A percentile compares a stretch with the other conserved stretches of the same genome.
These are phyloP conservation scores for Illadopsis cleaveri DNA, from an alignment of 2,113 vertebrate species.

Conservation along the genomic window DNA sequence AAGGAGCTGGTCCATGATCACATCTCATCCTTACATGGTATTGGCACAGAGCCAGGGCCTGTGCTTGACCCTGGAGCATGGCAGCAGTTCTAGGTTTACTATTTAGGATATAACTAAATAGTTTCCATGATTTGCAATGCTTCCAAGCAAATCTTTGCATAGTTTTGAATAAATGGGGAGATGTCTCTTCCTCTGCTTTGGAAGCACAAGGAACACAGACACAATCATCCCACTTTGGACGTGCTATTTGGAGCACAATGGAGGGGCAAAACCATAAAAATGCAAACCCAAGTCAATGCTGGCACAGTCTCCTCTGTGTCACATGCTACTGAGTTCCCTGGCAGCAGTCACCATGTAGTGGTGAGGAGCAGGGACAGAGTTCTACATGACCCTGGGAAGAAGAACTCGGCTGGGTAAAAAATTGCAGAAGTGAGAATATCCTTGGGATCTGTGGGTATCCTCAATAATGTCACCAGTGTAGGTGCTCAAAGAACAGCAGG, in stretches of 20 bases:
- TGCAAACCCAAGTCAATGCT: background rate
- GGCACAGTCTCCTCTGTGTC: background rate
- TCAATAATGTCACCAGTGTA: background rate
- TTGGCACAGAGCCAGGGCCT: background rate
- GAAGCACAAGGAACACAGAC: background rate
- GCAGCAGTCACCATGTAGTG: background rate
- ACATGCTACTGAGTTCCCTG: background rate
- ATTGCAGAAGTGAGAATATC: background rate
- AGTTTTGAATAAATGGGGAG: slow-evolving; percentile 1
- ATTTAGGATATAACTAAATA: slow-evolving; percentile 37
- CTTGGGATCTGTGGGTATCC: background rate
- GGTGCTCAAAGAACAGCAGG: background rate
- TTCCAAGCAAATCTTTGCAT: slow-evolving; percentile 20
- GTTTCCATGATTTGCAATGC: slow-evolving; percentile 45
- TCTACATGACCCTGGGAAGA: background rate
- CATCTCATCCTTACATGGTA: slow-evolving; percentile 39
- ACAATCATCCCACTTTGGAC: background rate
- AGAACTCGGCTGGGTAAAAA: background rate
- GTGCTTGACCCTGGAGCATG: background rate
- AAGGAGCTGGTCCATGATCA: background rate
- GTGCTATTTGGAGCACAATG: background rate
- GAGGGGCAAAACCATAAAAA: background rate
- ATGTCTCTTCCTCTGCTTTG: slow-evolving; percentile 7
- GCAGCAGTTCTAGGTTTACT: slow-evolving; percentile 4
- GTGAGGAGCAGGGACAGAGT: background rate